A percentile compares a stretch with the other conserved stretches of the same genome.
Conservation (phyloP, 2,797 vertebrate species). For the Nyctalus aviator region DNA sequence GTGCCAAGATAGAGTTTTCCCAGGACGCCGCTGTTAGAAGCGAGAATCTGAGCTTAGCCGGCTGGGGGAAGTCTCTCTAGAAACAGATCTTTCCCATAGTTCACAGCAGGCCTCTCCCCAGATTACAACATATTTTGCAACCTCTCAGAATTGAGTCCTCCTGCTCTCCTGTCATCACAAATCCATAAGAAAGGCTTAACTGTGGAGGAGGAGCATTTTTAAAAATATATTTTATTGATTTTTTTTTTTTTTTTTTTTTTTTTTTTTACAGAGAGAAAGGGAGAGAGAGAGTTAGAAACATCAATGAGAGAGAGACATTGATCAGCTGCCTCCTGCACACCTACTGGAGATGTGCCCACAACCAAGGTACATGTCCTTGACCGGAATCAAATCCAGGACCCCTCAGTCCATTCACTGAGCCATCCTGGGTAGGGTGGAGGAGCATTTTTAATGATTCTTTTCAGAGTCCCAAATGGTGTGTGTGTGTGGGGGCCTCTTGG, state of each 20-base stretch:
- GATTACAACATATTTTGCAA: not conserved
- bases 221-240: too few relatives aligned
- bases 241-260: too few relatives aligned
- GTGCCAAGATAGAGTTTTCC: not conserved
- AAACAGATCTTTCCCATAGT: not conserved
- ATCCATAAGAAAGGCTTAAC: not conserved
- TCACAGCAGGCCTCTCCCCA: not conserved
- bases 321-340: too few relatives aligned
- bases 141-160: not conserved
- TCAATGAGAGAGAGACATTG: too few relatives aligned
- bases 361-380: too few relatives aligned
- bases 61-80: not conserved
- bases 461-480: not conserved
- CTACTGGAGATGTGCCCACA: too few relatives aligned
- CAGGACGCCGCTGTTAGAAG: not conserved
- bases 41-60: not conserved
- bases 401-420: too few relatives aligned
- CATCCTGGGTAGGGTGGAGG: not conserved
- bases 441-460: not conserved
- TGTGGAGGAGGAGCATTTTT: not conserved
- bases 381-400: too few relatives aligned
- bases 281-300: too few relatives aligned
- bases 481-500: not conserved
- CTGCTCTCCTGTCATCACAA: not conserved
- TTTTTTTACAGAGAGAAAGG: too few relatives aligned